Conservation (phyloP, 2,888 invertebrate genomes). For the Hipparchia semele region DNA sequence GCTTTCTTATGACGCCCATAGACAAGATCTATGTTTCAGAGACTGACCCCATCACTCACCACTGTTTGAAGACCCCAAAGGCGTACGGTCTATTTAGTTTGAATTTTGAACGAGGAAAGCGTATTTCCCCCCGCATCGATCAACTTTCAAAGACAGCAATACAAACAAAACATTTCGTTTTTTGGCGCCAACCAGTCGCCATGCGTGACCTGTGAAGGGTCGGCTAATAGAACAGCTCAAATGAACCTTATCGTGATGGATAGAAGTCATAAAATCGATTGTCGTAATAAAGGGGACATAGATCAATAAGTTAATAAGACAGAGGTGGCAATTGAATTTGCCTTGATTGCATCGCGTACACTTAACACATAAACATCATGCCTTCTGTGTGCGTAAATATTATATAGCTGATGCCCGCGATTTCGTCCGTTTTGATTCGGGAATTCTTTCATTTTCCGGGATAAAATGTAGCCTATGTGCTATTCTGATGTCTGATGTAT, state of each 20-base stretch:
- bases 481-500: too few species aligned
- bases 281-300: slow-evolving; percentile 8
- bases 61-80: too few species aligned
- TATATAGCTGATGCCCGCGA: not conserved
- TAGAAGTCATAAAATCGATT: slow-evolving; percentile 26
- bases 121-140: slow-evolving; percentile 20
- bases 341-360: slow-evolving; percentile 30
- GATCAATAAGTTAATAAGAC: slow-evolving; percentile 36
- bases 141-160: slow-evolving; percentile 38
- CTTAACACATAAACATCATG: not conserved
- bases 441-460: too few species aligned
- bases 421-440: not conserved
- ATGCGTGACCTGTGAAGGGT: slow-evolving; percentile 43
- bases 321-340: slow-evolving; percentile 38
- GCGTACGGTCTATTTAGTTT: not conserved
- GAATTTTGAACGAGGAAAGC: not conserved
- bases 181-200: slow-evolving; percentile 48
- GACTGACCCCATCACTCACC: too few species aligned
- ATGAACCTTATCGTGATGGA: slow-evolving; percentile 11
- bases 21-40: too few species aligned
- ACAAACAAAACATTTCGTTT: slow-evolving; percentile 41
- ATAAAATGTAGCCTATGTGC: too few species aligned
- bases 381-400: not conserved
- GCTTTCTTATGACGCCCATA: too few species aligned
- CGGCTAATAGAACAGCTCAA: slow-evolving; percentile 20